These are phyloP conservation scores for Formicarius rufipectus DNA, from an alignment of 2,113 vertebrate genomes.

Conservation along the genomic window DNA sequence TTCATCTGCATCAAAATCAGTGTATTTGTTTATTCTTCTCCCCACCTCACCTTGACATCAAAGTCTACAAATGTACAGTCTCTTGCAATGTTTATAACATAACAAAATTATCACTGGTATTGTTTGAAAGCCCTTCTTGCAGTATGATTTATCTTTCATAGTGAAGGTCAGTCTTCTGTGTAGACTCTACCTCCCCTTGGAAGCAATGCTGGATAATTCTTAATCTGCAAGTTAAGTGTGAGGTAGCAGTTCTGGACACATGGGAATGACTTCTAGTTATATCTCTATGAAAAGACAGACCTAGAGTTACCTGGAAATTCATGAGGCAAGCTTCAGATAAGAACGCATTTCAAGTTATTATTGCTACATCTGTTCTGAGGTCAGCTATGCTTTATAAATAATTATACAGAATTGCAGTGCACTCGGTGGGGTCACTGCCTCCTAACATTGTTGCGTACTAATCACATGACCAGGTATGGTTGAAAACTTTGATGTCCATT, in stretches of 20 bases:
- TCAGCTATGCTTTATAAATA: background rate
- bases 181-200: background rate
- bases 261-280: background rate
- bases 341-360: background rate
- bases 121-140: background rate
- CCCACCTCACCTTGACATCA: background rate
- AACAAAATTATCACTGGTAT: background rate
- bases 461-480: accelerated
- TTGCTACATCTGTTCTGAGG: background rate
- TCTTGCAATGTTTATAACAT: background rate
- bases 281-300: background rate
- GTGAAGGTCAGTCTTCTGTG: background rate
- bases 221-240: background rate
- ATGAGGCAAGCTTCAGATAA: background rate
- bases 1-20: background rate
- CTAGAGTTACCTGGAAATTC: background rate
- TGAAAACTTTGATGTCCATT: background rate
- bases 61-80: background rate
- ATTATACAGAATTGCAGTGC: background rate
- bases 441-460: background rate
- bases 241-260: background rate
- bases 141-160: background rate
- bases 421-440: background rate
- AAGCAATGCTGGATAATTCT: background rate
- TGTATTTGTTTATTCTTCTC: background rate